Evolutionary conservation across 2,888 invertebrate genomes (phyloP).

Genomic region (Cosmopolites sordidus): DNA sequence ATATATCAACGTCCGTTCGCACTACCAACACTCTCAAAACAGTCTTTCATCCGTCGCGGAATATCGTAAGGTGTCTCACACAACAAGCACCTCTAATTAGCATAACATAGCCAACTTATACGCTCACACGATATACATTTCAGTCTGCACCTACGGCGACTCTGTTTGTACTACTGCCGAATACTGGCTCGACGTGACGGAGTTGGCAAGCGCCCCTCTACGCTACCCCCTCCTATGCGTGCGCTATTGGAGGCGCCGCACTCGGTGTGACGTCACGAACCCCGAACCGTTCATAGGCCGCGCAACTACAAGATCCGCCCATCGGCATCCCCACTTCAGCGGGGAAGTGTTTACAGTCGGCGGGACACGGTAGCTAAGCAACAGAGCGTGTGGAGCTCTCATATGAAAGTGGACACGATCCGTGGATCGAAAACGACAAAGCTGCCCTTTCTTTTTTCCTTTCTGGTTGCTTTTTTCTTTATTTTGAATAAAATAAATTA

Average conservation of each 20-base stretch:
- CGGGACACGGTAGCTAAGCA: slow-evolving; percentile 50
- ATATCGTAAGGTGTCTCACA: slow-evolving; percentile 26
- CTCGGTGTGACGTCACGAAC: slow-evolving; percentile 45
- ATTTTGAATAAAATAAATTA: too few species aligned
- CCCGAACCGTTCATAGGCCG: slow-evolving; percentile 40
- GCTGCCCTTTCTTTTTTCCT: slow-evolving; percentile 12
- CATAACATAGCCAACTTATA: slow-evolving; percentile 27
- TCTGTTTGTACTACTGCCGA: slow-evolving; percentile 60
- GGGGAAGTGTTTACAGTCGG: slow-evolving; percentile 51
- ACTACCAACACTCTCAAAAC: slow-evolving; percentile 16
- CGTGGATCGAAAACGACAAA: slow-evolving; percentile 21
- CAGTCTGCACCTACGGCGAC: slow-evolving; percentile 50
- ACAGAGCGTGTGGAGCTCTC: slow-evolving; percentile 46
- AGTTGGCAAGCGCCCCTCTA: slow-evolving; percentile 33
- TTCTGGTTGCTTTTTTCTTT: background rate
- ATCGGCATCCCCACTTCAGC: slow-evolving; percentile 36
- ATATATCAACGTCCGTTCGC: slow-evolving; percentile 14
- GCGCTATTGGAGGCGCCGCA: slow-evolving; percentile 47
- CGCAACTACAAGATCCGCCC: slow-evolving; percentile 33
- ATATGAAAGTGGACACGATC: slow-evolving; percentile 33
- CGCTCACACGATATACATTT: slow-evolving; percentile 60
- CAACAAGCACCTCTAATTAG: slow-evolving; percentile 2
- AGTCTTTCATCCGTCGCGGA: slow-evolving; percentile 26
- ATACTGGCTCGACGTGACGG: slow-evolving; percentile 37
- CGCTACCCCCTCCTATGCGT: slow-evolving; percentile 39